phyloP scores from a whole-genome alignment of 2,113 vertebrate genomes.

The Syrmaticus mikado region DNA sequence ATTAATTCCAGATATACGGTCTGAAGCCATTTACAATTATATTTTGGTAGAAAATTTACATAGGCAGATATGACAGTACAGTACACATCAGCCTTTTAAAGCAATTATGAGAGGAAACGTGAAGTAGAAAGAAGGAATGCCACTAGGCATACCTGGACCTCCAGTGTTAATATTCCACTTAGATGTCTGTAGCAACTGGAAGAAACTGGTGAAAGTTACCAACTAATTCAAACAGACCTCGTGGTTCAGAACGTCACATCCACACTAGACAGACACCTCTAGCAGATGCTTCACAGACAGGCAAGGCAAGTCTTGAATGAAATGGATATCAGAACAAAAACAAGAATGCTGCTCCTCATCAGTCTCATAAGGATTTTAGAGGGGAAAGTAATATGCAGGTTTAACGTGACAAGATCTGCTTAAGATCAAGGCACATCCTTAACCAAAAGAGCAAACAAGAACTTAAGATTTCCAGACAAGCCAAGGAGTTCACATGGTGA shows the following conservation, averaged over 20 bases:
- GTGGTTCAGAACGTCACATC: not conserved
- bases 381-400: not conserved
- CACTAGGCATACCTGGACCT: fast-evolving
- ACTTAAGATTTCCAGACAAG: not conserved
- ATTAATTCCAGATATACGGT: not conserved
- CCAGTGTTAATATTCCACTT: not conserved
- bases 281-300: not conserved
- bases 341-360: not conserved
- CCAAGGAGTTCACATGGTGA: not conserved
- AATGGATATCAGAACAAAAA: not conserved
- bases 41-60: not conserved
- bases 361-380: not conserved
- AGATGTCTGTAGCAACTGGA: not conserved
- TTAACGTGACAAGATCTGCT: not conserved
- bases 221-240: not conserved
- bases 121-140: not conserved
- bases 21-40: not conserved
- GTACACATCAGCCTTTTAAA: not conserved
- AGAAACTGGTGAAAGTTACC: not conserved
- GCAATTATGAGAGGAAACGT: not conserved
- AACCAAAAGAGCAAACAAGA: not conserved
- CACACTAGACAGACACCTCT: not conserved
- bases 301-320: not conserved
- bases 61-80: not conserved
- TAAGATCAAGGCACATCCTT: not conserved